Base-by-base conservation (phyloP, 2,888 invertebrate species). In the Escarpia spicata region DNA sequence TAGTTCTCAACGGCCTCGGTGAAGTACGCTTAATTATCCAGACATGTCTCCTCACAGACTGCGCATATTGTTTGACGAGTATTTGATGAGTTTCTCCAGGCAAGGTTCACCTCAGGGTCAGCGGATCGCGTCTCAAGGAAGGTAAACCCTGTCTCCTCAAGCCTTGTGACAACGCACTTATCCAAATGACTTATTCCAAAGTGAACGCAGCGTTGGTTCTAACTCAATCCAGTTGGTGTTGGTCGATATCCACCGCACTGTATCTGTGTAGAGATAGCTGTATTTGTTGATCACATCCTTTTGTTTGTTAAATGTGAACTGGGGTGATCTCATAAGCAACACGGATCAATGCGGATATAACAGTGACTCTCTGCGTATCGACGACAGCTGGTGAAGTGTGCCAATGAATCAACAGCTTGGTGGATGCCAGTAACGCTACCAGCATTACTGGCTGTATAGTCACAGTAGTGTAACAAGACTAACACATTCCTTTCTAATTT, bases 81-180 rank as follows among this genome's bases (percentile, higher is more conserved):
- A 75, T 75, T 75, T 75, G 75, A 75, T 75, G 75, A 75, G 75
- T 26, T 75, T 26, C 75, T 75, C 75, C 75, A 75, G 75, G 75
- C 75, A 75, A 75, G 26, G n/a, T 75, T 15, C 75, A 75, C 75
- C 75, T 75, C 75, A 3, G n/a, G 75, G n/a, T 75, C 75, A 26
- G 75, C 19, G 75, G 75, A 6, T 75, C 75, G 6, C 19, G 75
- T 75, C n/a, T 75, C 75, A 75, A 4, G 19, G 75, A 75, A 75
- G 75, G 75, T 26, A 75, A 75, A 26, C 75, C 75, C 75, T 26
- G 75, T 75, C 75, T 75, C 75, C 6, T 19, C 52, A 52, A 52
- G 52, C 52, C 75, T 75, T 26, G 75, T 26, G 26, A 75, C 75
- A 26, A 4, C 19, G n/a, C 75, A 75, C 75, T 75, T n/a, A 75